Conservation (phyloP, 2,113 vertebrate species). For the Circaetus gallicus region DNA sequence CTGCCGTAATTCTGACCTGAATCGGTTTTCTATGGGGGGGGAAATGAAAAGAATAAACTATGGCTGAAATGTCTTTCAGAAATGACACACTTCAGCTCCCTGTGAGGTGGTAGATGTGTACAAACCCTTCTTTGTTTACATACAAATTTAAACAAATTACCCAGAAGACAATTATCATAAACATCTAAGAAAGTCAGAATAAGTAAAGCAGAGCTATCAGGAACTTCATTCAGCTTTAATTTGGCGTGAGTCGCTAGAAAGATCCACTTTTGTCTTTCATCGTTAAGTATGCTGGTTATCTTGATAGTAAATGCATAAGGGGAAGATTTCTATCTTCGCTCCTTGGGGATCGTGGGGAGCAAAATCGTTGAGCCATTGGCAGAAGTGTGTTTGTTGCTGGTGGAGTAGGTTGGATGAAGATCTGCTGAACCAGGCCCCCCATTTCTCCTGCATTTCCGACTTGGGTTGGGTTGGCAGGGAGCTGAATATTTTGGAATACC, state of each 20-base stretch:
- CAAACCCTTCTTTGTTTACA: slow-evolving; percentile 44
- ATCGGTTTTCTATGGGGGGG: background rate
- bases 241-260: background rate
- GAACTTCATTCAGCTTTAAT: slow-evolving; percentile 11
- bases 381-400: background rate
- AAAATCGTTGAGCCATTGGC: background rate
- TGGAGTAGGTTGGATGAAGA: background rate
- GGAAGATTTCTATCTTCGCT: slow-evolving; percentile 4
- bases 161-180: background rate
- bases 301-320: background rate
- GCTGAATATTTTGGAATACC: background rate
- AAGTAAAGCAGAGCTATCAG: background rate
- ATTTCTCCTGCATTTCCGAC: background rate
- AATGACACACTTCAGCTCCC: background rate
- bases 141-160: slow-evolving; percentile 55
- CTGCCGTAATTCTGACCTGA: background rate
- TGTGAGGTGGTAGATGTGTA: background rate
- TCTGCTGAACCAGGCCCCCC: background rate
- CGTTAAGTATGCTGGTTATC: slow-evolving; percentile 20
- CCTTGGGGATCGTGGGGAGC: background rate
- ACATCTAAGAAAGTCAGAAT: slow-evolving; percentile 11
- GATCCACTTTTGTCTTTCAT: slow-evolving; percentile 19
- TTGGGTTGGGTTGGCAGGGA: background rate
- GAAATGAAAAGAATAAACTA: background rate
- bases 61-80: background rate